phyloP scores from a whole-genome alignment of 2,888 invertebrate genomes.

The Agrilus cyanescens region DNA sequence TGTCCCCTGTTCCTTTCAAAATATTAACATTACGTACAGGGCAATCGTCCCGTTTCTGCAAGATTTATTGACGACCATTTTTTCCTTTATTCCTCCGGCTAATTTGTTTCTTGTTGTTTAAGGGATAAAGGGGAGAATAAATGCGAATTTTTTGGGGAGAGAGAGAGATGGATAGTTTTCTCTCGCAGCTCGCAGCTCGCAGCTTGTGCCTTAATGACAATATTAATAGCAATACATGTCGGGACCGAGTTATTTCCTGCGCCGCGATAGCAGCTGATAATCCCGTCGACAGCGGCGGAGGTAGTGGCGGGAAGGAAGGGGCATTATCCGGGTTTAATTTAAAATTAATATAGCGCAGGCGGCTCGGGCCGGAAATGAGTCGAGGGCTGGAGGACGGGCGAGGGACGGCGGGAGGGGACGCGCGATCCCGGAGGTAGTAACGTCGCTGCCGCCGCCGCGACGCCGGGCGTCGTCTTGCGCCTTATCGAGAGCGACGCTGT shows the following conservation, averaged over 20 bases:
- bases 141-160: no score
- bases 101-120: no score
- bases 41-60: no score
- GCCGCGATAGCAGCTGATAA: slow-evolving; percentile 31
- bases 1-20: no score
- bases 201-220: slow-evolving; percentile 21
- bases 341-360: slow-evolving; percentile 60
- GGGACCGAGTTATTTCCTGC: slow-evolving; percentile 34
- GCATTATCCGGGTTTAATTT: slow-evolving; percentile 53
- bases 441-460: background rate
- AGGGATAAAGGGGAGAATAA: no score
- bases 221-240: slow-evolving; percentile 34
- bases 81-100: no score
- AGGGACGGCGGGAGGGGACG: slow-evolving; percentile 14
- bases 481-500: background rate
- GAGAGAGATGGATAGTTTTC: no score
- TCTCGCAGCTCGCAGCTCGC: no score
- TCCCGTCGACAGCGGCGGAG: slow-evolving; percentile 21
- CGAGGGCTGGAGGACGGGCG: slow-evolving; percentile 36
- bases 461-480: background rate
- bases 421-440: slow-evolving; percentile 3
- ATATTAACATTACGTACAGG: no score
- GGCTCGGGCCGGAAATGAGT: slow-evolving; percentile 56
- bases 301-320: slow-evolving; percentile 24
- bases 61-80: no score